phyloP scores from a whole-genome alignment of 2,888 invertebrate species.

The Cetonia aurata region DNA sequence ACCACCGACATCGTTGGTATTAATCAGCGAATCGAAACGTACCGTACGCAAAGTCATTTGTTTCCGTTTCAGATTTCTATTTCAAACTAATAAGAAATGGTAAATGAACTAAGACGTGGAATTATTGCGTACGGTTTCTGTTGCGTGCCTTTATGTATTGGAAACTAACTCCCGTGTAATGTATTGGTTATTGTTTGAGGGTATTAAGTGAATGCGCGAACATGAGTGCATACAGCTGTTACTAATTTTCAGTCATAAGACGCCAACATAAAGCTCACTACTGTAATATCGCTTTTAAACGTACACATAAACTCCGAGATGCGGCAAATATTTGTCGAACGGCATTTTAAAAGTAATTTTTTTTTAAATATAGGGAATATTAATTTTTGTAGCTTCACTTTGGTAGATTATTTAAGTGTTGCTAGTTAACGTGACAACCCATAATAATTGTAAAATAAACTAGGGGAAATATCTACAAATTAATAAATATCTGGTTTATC shows the following conservation, averaged over 20 bases:
- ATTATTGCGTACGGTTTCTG: conserved; percentile 21
- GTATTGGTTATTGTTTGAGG: conserved; percentile 32
- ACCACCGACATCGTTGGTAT: conserved; percentile 25
- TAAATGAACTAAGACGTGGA: conserved; percentile 45
- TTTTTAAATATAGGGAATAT: too few species aligned
- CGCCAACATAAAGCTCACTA: not conserved
- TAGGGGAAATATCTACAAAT: too few species aligned
- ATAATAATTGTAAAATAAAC: too few species aligned
- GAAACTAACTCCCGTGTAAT: conserved; percentile 37
- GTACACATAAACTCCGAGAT: not conserved
- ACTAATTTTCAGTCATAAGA: conserved; percentile 21
- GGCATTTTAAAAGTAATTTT: too few species aligned
- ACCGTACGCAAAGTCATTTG: conserved; percentile 39
- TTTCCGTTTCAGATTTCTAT: conserved; percentile 45
- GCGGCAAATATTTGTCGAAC: too few species aligned
- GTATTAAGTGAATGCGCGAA: conserved; percentile 34
- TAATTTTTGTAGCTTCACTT: too few species aligned
- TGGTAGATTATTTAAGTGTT: too few species aligned
- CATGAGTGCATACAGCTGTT: conserved; percentile 34
- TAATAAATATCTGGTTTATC: too few species aligned
- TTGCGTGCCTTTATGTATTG: conserved; percentile 14
- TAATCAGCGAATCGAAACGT: conserved; percentile 36
- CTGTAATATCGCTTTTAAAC: not conserved
- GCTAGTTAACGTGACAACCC: too few species aligned
- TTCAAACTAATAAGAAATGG: conserved; percentile 45